These are phyloP conservation scores for Platyrinchus mystaceus DNA, from an alignment of 2,797 vertebrate species.

Conservation along the genomic window DNA sequence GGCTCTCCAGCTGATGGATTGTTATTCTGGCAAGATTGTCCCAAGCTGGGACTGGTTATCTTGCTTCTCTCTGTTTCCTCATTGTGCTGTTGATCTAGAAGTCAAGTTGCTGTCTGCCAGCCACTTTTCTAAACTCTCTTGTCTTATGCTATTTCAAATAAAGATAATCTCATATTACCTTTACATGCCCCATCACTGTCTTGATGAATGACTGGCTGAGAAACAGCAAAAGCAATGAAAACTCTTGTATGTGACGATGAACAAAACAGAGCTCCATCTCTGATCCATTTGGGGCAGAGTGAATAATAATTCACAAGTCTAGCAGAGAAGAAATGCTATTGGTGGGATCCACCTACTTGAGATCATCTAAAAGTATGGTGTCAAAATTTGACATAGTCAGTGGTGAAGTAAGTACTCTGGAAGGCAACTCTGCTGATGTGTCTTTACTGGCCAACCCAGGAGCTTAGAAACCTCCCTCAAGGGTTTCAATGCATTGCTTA, in stretches of 20 bases:
- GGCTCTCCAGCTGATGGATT: not conserved
- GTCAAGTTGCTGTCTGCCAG: not conserved
- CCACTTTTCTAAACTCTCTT: not conserved
- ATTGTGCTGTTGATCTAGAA: not conserved
- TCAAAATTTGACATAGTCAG: not conserved
- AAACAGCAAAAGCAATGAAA: not conserved
- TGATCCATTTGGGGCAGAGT: not conserved
- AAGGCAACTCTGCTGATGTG: not conserved
- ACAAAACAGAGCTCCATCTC: fast-evolving
- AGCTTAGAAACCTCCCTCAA: not conserved
- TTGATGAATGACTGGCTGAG: not conserved
- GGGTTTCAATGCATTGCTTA: not conserved
- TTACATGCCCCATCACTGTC: not conserved
- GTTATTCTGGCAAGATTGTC: not conserved
- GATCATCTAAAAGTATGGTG: not conserved
- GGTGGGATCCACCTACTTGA: not conserved
- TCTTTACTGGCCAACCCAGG: not conserved
- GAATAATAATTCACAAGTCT: not conserved
- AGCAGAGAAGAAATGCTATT: not conserved
- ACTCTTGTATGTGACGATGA: not conserved
- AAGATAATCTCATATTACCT: not conserved
- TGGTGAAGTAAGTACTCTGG: not conserved
- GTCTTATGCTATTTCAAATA: not conserved
- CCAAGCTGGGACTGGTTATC: not conserved
- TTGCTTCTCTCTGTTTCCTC: not conserved